phyloP scores from a whole-genome alignment of 2,888 invertebrate species.

The Trichogramma evanescens region DNA sequence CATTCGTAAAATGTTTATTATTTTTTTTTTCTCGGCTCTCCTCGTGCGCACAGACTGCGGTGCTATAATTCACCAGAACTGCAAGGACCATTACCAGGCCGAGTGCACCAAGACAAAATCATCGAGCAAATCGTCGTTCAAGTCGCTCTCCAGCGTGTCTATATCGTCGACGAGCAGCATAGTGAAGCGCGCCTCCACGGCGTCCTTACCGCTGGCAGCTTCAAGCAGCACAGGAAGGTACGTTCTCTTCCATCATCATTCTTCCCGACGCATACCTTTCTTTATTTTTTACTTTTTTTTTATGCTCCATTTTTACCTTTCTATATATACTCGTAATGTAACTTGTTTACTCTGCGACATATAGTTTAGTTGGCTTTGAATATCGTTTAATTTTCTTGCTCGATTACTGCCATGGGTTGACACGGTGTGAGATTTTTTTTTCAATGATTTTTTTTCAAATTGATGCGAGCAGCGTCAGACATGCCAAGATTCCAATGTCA shows the following conservation, averaged over 20 bases:
- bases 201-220: conserved; percentile 39
- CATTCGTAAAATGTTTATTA: background rate
- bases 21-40: background rate
- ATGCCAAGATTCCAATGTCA: no score
- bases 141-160: conserved; percentile 41
- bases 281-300: background rate
- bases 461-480: no score
- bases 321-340: background rate
- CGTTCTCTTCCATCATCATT: conserved; percentile 23
- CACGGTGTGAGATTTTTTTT: no score
- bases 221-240: conserved; percentile 42
- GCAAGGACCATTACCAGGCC: conserved; percentile 74
- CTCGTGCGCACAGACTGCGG: conserved; percentile 64
- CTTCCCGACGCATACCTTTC: background rate
- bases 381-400: no score
- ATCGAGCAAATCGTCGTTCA: conserved; percentile 39
- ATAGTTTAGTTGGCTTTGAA: no score
- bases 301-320: conserved; percentile 6
- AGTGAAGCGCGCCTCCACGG: conserved; percentile 41
- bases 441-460: no score
- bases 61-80: conserved; percentile 79
- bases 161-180: conserved; percentile 33
- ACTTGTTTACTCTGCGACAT: background rate
- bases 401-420: no score
- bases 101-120: conserved; percentile 70